phyloP scores from a whole-genome alignment of 2,113 vertebrate species.

The Nettapus auritus region DNA sequence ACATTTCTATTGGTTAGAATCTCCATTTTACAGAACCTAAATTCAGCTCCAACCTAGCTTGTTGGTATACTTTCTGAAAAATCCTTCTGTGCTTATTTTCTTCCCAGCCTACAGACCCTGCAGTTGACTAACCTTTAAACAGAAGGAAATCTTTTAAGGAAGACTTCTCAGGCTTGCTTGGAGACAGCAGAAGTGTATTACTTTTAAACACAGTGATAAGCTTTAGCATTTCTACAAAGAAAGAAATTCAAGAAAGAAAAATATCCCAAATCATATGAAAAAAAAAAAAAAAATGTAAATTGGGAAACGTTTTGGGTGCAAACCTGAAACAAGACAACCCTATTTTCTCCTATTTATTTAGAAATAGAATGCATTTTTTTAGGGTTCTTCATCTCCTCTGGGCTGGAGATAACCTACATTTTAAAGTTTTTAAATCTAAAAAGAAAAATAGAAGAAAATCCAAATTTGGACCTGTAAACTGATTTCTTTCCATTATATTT shows the following conservation, averaged over 20 bases:
- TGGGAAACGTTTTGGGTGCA: not conserved
- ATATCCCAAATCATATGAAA: not conserved
- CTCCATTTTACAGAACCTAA: constrained; percentile 46
- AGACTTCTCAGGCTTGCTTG: not conserved
- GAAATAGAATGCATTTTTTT: not conserved
- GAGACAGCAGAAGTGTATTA: not conserved
- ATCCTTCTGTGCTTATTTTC: not conserved
- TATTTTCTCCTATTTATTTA: not conserved
- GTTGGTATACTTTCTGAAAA: not conserved
- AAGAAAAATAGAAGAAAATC: not conserved
- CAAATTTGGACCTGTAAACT: not conserved
- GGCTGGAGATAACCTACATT: not conserved
- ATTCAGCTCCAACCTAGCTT: constrained; percentile 13
- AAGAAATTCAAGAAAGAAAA: not conserved
- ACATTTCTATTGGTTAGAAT: constrained; percentile 47
- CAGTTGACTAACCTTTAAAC: not conserved
- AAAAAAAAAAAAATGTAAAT: not conserved
- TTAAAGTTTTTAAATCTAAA: not conserved
- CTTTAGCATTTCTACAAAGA: not conserved
- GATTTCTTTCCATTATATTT: not conserved
- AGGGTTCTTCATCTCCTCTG: not conserved
- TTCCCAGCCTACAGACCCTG: not conserved
- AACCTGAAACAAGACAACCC: not conserved
- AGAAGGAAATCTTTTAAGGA: not conserved
- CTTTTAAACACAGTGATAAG: not conserved